These are phyloP conservation scores for Acrocephalus scirpaceus DNA, from an alignment of 2,797 vertebrate genomes.

Conservation along the genomic window DNA sequence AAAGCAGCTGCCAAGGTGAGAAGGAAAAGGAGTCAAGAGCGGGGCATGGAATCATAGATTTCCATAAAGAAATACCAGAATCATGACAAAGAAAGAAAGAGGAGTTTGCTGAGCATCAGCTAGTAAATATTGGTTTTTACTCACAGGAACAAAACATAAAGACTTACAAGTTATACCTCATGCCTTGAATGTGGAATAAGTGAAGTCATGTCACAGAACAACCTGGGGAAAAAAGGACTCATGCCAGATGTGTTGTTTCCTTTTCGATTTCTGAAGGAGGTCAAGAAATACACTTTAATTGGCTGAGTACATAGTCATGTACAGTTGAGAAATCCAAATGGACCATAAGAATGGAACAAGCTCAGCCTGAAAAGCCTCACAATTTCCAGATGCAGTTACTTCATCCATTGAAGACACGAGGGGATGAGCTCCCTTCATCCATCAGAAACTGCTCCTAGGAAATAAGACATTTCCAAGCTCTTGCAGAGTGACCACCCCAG, in stretches of 20 bases:
- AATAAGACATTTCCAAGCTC: fast-evolving
- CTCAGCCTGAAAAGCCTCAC: fast-evolving
- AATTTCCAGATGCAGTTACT: not conserved
- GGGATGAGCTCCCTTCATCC: not conserved
- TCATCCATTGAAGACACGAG: not conserved
- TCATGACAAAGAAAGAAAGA: not conserved
- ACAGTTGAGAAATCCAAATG: not conserved
- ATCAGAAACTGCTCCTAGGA: not conserved
- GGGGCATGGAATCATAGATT: not conserved
- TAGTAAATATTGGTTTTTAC: fast-evolving
- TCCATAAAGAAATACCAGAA: not conserved
- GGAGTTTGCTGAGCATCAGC: fast-evolving
- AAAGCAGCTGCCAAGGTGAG: not conserved
- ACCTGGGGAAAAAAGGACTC: fast-evolving
- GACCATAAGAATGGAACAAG: no score
- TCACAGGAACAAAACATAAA: no score
- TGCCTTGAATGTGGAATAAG: not conserved
- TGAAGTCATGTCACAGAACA: not conserved
- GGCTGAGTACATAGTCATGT: fast-evolving
- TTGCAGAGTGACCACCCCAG: not conserved
- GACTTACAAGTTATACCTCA: fast-evolving
- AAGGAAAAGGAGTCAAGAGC: not conserved
- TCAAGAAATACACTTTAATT: not conserved
- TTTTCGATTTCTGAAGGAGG: not conserved
- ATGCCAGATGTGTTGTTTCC: no score